Percentiles rank a stretch among this genome's conserved stretches.
phyloP scores from a whole-genome alignment of 2,797 vertebrate genomes.

The Gambusia yucatana region DNA sequence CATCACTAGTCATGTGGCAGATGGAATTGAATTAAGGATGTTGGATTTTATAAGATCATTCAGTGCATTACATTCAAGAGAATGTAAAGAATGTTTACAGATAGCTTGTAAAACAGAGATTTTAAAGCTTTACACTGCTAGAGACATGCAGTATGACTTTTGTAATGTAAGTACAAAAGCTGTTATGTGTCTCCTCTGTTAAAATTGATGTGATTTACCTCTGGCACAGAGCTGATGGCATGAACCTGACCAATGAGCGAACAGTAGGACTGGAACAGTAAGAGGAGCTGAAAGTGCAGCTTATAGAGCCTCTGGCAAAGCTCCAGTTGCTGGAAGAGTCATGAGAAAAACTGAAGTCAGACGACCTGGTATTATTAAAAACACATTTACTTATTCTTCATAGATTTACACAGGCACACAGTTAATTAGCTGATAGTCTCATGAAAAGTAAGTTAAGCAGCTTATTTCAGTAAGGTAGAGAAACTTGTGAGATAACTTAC shows the following conservation, averaged over 20 bases:
- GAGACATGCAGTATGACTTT: background rate
- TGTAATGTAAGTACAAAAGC: background rate
- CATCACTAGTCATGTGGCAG: background rate
- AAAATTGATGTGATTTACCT: constrained; percentile 82
- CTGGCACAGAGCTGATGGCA: constrained; percentile 93
- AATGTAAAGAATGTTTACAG: background rate
- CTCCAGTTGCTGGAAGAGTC: constrained; percentile 90
- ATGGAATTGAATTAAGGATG: too few relatives aligned
- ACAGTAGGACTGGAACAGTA: constrained; percentile 99
- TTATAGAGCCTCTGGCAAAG: constrained; percentile 98
- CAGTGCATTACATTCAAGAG: too few relatives aligned
- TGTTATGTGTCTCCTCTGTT: background rate
- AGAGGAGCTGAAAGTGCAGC: constrained; percentile 97
- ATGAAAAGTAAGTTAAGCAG: constrained; percentile 26
- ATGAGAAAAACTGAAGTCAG: constrained; percentile 46
- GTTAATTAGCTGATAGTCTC: constrained; percentile 9
- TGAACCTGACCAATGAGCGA: constrained; percentile 98
- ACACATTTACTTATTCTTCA: background rate
- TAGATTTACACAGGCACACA: constrained; percentile 30
- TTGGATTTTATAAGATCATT: too few relatives aligned
- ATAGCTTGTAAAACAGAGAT: background rate
- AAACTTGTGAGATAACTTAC: constrained; percentile 89
- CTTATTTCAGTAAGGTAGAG: constrained; percentile 55
- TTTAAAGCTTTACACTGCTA: background rate
- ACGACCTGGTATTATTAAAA: background rate